These are phyloP conservation scores for Mythimna vitellina DNA, from an alignment of 2,888 invertebrate species.

Conservation along the genomic window DNA sequence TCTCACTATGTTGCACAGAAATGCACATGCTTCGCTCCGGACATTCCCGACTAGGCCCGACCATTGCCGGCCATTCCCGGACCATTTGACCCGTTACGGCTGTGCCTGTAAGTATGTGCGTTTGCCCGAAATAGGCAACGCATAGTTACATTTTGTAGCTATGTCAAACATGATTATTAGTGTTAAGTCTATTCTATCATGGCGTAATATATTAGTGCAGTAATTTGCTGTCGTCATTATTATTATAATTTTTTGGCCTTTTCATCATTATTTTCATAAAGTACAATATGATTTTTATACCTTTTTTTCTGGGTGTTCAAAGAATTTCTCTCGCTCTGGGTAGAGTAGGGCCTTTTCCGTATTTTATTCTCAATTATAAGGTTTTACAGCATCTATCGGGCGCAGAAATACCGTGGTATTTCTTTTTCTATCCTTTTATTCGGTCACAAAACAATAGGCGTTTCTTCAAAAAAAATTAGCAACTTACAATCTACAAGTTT, in stretches of 20 bases:
- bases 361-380: no score
- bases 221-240: neutral
- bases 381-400: no score
- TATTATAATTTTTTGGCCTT: no score
- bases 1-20: constrained; percentile 73
- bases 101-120: constrained; percentile 33
- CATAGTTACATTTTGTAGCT: constrained; percentile 28
- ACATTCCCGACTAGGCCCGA: constrained; percentile 48
- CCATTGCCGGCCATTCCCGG: constrained; percentile 48
- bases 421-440: neutral
- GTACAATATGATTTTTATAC: no score
- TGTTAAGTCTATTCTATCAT: constrained; percentile 1
- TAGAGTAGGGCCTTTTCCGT: no score
- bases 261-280: no score
- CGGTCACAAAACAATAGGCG: neutral
- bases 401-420: no score
- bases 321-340: no score
- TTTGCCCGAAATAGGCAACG: constrained; percentile 49
- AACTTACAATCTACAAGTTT: neutral
- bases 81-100: constrained; percentile 69
- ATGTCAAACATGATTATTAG: constrained; percentile 14
- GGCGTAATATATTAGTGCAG: no score
- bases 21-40: constrained; percentile 59
- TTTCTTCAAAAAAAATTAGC: neutral
- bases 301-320: no score